Evolutionary conservation across 2,113 vertebrate species (phyloP), one percentile per base, ranked within the genome.

Genomic region (Pelecanus crispus): DNA sequence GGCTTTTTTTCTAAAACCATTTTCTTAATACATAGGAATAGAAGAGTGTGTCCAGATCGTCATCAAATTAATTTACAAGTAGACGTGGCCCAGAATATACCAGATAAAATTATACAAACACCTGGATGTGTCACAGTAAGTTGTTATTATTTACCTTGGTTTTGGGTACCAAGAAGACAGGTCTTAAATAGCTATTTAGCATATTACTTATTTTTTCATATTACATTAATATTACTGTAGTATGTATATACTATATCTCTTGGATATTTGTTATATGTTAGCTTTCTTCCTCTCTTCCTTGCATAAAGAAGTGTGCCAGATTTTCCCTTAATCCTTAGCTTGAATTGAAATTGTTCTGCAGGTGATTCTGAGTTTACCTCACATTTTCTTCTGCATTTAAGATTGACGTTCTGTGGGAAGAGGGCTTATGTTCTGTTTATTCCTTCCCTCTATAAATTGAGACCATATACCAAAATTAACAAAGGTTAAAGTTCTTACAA

Each of bases 111-210:
- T 59, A 70, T 68, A 18, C 93, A 73, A 31, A 17, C 12, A 0
- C 53, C 44, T 90, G 97, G 97, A 86, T 79, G 68, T 77, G 92
- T 98, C 86, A 96, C 91, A 74, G 98, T 98, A 95, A 97, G 97
- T 97, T 66, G 81, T 78, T 86, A 17, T 32, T 79, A 11, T 36
- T 79, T 89, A 21, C 13, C 10, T 90, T 83, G 34, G 10, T 2
- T 66, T 72, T 42, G 22, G 17, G 3, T 79, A 42, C 19, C 11
- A n/a, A 18, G 45, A 86, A 16, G 4, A 21, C 10, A 38, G 7
- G 7, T 86, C 53, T 72, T 68, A 56, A 61, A 16, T 40, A 78
- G 31, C 50, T 89, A 7, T 19, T 81, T 47, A n/a, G 6, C 44
- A 16, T n/a, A 6, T 67, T 68, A 70, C n/a, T 56, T 42, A 2